Evolutionary conservation across 2,113 vertebrate genomes (phyloP), one percentile per base, ranked within the genome.

Genomic region (Mellivora capensis): DNA sequence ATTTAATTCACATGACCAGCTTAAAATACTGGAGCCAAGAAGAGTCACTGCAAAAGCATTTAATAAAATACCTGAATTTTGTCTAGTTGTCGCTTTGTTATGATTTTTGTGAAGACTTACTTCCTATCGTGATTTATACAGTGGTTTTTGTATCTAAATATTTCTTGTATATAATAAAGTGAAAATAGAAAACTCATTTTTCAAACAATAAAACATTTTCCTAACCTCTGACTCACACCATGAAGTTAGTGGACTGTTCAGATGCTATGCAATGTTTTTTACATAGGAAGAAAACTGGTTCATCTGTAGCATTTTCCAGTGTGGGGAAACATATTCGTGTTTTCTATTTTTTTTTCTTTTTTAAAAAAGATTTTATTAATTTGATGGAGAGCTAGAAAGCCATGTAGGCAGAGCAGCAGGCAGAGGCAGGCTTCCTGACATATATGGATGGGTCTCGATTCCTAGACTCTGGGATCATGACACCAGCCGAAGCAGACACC

Each of bases 1-100:
- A 96, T 97, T 89, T 97, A 97, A 97, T 95, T 98, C 97, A 98
- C 95, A 96, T 98, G 97, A 97, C 94, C 62, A 84, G 95, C 93
- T 95, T 95, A 87, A 98, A 96, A 96, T 95, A 96, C 76, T 96
- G 42, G 39, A 93, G 79, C 90, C 93, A 96, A 94, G 91, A 94
- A 94, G 96, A 97, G 87, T 97, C 96, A 98, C 59, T 93, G 93
- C 77, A 85, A 95, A 97, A 96, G 57, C 39, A 98, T 97, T 97
- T 97, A 79, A 96, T 97, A 77, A 88, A 96, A 97, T 96, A 98
- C 96, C 94, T 97, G 90, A 94, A 95, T 90, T 93, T 93, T 93
- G 42, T 93, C 31, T 91, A 39, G 76, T 77, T 79, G 83, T 89
- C 37, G 15, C 77, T 95, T 96, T 90, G 71, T 31, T 79, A 77